These are phyloP conservation scores for Monopterus albus DNA, from an alignment of 2,113 vertebrate genomes.

Conservation along the genomic window DNA sequence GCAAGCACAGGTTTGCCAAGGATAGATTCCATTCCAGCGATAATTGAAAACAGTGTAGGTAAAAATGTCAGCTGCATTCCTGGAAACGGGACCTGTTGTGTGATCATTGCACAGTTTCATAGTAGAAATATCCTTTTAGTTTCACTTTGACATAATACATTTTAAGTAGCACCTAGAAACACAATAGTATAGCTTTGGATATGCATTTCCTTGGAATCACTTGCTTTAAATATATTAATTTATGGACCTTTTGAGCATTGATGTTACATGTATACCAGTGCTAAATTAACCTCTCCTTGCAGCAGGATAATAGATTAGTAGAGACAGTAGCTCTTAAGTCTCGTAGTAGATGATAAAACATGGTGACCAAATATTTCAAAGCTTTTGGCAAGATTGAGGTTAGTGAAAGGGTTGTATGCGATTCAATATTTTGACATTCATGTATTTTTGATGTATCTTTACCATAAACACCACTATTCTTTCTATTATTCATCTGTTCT, in stretches of 20 bases:
- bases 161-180: conserved; percentile 9
- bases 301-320: conserved; percentile 10
- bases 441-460: conserved; percentile 16
- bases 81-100: conserved; percentile 58
- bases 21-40: conserved; percentile 37
- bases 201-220: conserved; percentile 27
- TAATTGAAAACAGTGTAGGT: not conserved
- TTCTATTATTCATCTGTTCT: conserved; percentile 48
- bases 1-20: conserved; percentile 41
- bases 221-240: conserved; percentile 53
- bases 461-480: conserved; percentile 62
- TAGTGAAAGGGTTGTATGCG: conserved; percentile 1
- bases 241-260: conserved; percentile 45
- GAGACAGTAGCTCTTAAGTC: conserved; percentile 29
- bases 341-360: conserved; percentile 39
- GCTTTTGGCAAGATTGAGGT: conserved; percentile 30
- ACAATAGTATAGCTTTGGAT: conserved; percentile 26
- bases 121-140: conserved; percentile 38
- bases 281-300: conserved; percentile 10
- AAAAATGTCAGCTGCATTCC: conserved; percentile 42
- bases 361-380: conserved; percentile 53
- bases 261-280: conserved; percentile 15
- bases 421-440: conserved; percentile 17
- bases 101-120: conserved; percentile 61
- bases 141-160: conserved; percentile 42